A percentile compares a stretch with the other conserved stretches of the same genome.
These are phyloP conservation scores for Spisula solida DNA, from an alignment of 2,888 invertebrate genomes.

Conservation along the genomic window DNA sequence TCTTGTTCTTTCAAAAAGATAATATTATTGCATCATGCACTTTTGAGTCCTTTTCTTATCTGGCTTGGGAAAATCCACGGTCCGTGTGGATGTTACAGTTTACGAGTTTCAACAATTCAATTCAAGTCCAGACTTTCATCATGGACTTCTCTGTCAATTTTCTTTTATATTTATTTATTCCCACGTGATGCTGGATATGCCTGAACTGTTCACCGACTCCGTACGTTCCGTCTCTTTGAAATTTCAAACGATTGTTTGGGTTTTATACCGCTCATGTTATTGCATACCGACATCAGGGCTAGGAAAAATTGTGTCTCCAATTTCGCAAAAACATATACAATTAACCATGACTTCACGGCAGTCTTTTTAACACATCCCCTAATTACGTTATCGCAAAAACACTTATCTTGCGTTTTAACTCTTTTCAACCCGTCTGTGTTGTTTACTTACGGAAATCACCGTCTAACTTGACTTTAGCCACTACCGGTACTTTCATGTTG, in stretches of 20 bases:
- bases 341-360: conserved; percentile 24
- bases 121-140: not conserved
- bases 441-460: conserved; percentile 25
- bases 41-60: conserved; percentile 5
- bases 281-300: not conserved
- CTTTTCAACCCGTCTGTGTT: conserved; percentile 19
- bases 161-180: not conserved
- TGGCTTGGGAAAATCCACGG: not conserved
- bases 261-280: not conserved
- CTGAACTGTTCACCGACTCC: not conserved
- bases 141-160: not conserved
- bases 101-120: not conserved
- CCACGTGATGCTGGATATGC: not conserved
- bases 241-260: conserved; percentile 8
- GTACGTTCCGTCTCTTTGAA: not conserved
- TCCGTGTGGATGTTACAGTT: not conserved
- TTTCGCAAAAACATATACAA: conserved; percentile 3
- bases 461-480: conserved; percentile 31
- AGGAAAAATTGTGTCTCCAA: not conserved
- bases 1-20: not conserved
- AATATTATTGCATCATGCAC: not conserved
- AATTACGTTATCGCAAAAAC: conserved; percentile 27
- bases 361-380: conserved; percentile 28
- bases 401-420: conserved; percentile 29
- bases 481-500: conserved; percentile 23